Evolutionary conservation across 1,140 invertebrate species (phyloP).

Genomic region (Camponotus pennsylvanicus): DNA sequence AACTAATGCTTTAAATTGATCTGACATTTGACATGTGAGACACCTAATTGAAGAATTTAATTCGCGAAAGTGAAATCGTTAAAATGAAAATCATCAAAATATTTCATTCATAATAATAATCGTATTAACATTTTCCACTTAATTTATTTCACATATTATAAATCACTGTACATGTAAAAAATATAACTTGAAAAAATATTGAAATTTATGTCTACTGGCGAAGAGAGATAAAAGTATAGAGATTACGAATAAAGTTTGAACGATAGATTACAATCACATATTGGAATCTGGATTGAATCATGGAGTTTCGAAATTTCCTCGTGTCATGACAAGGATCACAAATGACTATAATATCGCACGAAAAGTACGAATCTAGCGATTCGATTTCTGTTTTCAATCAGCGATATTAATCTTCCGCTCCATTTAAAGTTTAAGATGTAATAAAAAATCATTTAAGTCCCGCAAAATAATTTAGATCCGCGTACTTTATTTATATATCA

Average conservation of each 20-base stretch:
- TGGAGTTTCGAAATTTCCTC: constrained; percentile 8
- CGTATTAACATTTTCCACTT: background rate
- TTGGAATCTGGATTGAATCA: constrained; percentile 21
- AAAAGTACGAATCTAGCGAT: constrained; percentile 6
- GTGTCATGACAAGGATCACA: constrained; percentile 15
- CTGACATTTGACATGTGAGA: background rate
- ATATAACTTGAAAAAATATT: background rate
- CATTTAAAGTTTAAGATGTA: constrained; percentile 29
- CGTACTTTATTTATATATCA: background rate
- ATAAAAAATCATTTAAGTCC: constrained; percentile 5
- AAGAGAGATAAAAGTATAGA: background rate
- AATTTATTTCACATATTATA: background rate
- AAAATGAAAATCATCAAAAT: background rate
- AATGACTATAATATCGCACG: background rate
- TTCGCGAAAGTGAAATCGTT: background rate
- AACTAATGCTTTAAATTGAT: background rate
- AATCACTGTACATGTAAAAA: background rate
- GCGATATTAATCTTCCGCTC: background rate
- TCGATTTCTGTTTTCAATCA: constrained; percentile 38
- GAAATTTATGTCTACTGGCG: background rate
- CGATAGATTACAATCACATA: constrained; percentile 1
- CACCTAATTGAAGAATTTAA: background rate
- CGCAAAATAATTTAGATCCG: background rate
- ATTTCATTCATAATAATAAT: background rate
- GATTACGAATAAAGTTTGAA: background rate